phyloP scores from a whole-genome alignment of 2,888 invertebrate genomes.

The Lagria hirta region DNA sequence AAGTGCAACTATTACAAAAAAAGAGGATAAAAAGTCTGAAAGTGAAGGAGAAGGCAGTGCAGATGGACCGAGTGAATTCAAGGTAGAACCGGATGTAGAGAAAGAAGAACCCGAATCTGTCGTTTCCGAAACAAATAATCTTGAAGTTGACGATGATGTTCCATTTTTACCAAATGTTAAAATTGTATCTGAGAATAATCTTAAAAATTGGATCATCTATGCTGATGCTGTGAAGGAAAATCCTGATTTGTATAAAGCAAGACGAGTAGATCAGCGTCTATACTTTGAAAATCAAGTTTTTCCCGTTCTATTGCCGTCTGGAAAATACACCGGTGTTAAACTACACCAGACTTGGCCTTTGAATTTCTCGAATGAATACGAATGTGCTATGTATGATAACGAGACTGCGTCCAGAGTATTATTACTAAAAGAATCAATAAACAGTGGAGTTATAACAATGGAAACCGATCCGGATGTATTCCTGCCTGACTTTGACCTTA shows the following conservation, averaged over 20 bases:
- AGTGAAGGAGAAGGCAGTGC: slow-evolving; percentile 17
- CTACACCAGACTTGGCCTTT: slow-evolving; percentile 62
- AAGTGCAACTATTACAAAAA: slow-evolving; percentile 12
- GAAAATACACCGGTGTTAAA: slow-evolving; percentile 68
- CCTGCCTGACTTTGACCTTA: slow-evolving; percentile 63
- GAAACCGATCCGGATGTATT: slow-evolving; percentile 51
- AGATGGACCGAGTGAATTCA: slow-evolving; percentile 10
- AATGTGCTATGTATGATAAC: slow-evolving; percentile 66
- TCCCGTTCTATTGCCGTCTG: slow-evolving; percentile 63
- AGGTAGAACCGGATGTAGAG: slow-evolving; percentile 17
- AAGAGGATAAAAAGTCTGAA: slow-evolving; percentile 14
- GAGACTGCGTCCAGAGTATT: slow-evolving; percentile 64
- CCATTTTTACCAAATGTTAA: slow-evolving; percentile 13
- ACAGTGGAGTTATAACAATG: slow-evolving; percentile 54
- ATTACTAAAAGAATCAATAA: slow-evolving; percentile 60
- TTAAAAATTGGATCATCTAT: slow-evolving; percentile 39
- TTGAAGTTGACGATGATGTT: slow-evolving; percentile 21
- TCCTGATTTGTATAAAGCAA: slow-evolving; percentile 39
- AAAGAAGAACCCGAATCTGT: slow-evolving; percentile 5
- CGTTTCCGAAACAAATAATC: slow-evolving; percentile 9
- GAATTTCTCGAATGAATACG: slow-evolving; percentile 61
- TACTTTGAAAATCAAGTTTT: slow-evolving; percentile 57
- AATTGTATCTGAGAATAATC: slow-evolving; percentile 33
- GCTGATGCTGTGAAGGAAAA: slow-evolving; percentile 42
- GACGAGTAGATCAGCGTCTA: slow-evolving; percentile 38